Base-by-base conservation (phyloP, 2,888 invertebrate species). In the Ormyrus nitidulus region DNA sequence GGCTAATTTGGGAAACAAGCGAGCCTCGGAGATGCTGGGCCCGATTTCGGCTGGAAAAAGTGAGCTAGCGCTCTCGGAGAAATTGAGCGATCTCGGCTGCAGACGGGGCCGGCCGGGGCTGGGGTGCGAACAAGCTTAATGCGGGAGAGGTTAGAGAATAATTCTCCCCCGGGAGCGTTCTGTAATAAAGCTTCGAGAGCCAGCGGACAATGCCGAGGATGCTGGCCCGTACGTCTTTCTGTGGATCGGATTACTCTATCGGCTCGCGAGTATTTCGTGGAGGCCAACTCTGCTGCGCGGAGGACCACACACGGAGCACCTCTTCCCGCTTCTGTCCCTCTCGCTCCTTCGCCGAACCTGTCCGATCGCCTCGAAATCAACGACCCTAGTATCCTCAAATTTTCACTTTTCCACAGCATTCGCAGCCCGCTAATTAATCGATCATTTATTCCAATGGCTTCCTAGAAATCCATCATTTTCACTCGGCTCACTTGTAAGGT, bases 241-340 rank as follows among this genome's bases (percentile, higher is more conserved):
- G 44, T n/a, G 6, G 9, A 46, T 62, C 6, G 11, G 44, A 4
- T 48, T 66, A 34, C 51, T 66, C 49, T 49, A 9, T 49, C 49
- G 13, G 46, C n/a, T n/a, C 51, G 80, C 76, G 76, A 82, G 34
- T 34, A 34, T 34, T 34, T 34, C 34, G 34, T 34, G 34, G 34
- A 34, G 34, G 34, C 34, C 34, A 34, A 34, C 34, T 34, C 34
- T 34, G 34, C 34, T 3, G 34, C 34, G 34, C 34, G 34, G 34
- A 34, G 34, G 34, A 34, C 34, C 34, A 34, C 34, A 56, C 56
- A 56, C 56, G 56, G 11, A 54, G 10, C 54, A 54, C 6, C 56
- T n/a, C n/a, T 13, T 56, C 56, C 56, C 34, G 34, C 8, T 10
- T 13, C n/a, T 34, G 49, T 49, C 34, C n/a, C 48, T 64, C 13